A percentile compares a stretch with the other conserved stretches of the same genome.
phyloP scores from a whole-genome alignment of 2,797 vertebrate genomes.

The Astyanax mexicanus region DNA sequence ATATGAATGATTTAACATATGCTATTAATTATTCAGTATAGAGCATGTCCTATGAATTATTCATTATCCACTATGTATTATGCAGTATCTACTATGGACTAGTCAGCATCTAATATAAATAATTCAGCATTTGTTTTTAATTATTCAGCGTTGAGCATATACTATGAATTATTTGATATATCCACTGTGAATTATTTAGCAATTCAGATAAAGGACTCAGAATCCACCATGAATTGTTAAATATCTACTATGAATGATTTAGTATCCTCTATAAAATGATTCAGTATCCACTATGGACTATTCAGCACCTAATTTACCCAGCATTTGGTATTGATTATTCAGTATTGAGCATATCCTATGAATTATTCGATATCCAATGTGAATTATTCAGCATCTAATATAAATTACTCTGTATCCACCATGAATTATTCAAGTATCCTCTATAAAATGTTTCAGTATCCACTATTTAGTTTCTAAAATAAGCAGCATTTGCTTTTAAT shows the following conservation, averaged over 20 bases:
- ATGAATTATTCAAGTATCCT: background rate
- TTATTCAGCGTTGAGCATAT: too few relatives aligned
- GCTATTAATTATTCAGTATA: too few relatives aligned
- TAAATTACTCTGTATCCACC: background rate
- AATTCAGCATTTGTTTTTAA: background rate
- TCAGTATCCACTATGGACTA: background rate
- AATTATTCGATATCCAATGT: background rate
- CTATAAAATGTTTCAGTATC: too few relatives aligned
- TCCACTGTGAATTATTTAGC: background rate
- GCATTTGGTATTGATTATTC: background rate
- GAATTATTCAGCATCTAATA: background rate
- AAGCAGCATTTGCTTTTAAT: too few relatives aligned
- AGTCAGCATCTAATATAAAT: background rate
- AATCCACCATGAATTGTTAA: too few relatives aligned
- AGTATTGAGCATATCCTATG: background rate
- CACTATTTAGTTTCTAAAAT: too few relatives aligned
- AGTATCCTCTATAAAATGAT: background rate
- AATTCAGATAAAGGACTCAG: too few relatives aligned
- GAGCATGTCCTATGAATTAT: too few relatives aligned
- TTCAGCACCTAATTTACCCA: background rate
- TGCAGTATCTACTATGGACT: background rate
- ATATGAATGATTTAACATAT: background rate
- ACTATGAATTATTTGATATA: too few relatives aligned
- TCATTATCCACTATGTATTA: too few relatives aligned
- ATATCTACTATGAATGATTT: background rate